A percentile compares a stretch with the other conserved stretches of the same genome.
phyloP scores from a whole-genome alignment of 2,113 vertebrate species.

The Eonycteris spelaea region DNA sequence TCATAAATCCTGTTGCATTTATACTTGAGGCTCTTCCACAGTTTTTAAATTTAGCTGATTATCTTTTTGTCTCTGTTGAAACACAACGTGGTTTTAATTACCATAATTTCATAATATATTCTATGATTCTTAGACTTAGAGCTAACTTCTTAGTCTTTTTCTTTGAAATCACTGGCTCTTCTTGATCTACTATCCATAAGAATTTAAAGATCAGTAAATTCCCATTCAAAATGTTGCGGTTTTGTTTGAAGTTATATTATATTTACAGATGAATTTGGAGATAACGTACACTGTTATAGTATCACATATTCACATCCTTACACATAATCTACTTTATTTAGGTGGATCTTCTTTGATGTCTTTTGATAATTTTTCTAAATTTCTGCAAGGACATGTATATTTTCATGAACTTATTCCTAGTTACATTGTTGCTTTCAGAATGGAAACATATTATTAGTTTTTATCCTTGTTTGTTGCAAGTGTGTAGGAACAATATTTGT shows the following conservation, averaged over 20 bases:
- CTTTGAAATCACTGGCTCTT: not conserved
- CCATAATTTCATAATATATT: constrained; percentile 9
- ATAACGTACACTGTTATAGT: not conserved
- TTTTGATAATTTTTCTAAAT: not conserved
- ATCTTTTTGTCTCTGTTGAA: not conserved
- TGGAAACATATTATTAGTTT: not conserved
- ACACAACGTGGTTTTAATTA: not conserved
- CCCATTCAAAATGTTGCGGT: not conserved
- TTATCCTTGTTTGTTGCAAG: not conserved
- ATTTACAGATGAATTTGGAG: not conserved
- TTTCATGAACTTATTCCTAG: not conserved
- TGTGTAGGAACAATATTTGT: not conserved
- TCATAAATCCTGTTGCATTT: not conserved
- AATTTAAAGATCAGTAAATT: not conserved
- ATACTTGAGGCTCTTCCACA: not conserved
- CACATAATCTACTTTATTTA: not conserved
- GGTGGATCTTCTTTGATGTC: not conserved
- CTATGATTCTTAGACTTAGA: not conserved
- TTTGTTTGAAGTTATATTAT: not conserved
- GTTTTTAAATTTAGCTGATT: not conserved
- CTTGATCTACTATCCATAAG: not conserved
- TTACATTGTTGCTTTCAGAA: not conserved
- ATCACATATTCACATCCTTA: not conserved
- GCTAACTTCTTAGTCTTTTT: not conserved
- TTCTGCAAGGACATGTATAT: not conserved